These are phyloP conservation scores for Ceratotherium simum DNA, from an alignment of 2,113 vertebrate species.

Conservation along the genomic window DNA sequence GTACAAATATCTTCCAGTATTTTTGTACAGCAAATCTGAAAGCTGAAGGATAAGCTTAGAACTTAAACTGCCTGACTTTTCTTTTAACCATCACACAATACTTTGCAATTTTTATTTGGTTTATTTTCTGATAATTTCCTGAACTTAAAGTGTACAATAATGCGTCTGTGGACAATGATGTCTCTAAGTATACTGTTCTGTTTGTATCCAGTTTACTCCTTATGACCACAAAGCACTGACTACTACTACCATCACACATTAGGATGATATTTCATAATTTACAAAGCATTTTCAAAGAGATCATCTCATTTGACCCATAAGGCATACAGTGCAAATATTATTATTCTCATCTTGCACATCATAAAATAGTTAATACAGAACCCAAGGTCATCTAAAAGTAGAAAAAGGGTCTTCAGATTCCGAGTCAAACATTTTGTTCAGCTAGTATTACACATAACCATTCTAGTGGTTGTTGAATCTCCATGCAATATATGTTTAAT, in stretches of 20 bases:
- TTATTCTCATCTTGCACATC: slow-evolving; percentile 8
- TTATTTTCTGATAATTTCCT: slow-evolving; percentile 43
- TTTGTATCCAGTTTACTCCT: not conserved
- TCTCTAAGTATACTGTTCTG: not conserved
- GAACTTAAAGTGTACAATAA: not conserved
- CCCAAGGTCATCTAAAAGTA: not conserved
- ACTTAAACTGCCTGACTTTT: not conserved
- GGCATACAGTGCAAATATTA: not conserved
- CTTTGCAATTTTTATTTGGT: not conserved
- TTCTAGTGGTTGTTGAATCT: not conserved
- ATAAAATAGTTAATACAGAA: slow-evolving; percentile 28
- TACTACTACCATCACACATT: not conserved
- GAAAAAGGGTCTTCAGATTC: slow-evolving; percentile 17
- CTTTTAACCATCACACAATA: not conserved
- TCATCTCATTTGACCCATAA: not conserved
- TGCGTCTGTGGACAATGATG: not conserved
- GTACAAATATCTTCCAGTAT: not conserved
- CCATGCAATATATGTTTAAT: slow-evolving; percentile 13
- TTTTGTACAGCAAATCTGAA: slow-evolving; percentile 43
- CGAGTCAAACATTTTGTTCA: not conserved
- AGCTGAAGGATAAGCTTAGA: slow-evolving; percentile 4
- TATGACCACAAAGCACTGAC: not conserved
- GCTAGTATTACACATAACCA: not conserved
- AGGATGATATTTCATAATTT: not conserved
- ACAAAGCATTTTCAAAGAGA: not conserved